Conservation (phyloP, 2,888 invertebrate species). For the Leptopilina myrica region DNA sequence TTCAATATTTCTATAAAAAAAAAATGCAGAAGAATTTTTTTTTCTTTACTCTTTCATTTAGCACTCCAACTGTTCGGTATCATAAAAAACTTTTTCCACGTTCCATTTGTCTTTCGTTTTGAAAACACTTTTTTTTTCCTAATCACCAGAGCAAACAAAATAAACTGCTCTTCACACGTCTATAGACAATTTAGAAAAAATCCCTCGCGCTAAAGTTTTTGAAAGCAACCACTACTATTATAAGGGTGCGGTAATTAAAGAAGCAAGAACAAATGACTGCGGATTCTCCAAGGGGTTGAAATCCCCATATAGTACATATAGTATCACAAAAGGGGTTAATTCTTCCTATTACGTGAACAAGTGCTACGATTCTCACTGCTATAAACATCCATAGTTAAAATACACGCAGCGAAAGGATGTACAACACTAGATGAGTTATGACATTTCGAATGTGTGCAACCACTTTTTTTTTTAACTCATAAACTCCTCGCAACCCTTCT, state of each 20-base stretch:
- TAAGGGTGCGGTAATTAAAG: conserved; percentile 46
- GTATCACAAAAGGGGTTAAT: conserved; percentile 46
- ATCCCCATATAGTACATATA: conserved; percentile 39
- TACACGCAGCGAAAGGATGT: conserved; percentile 1
- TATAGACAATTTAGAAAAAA: background rate
- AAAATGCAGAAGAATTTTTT: too few species aligned
- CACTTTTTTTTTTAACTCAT: conserved; percentile 29
- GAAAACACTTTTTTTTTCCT: too few species aligned
- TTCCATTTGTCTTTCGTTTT: too few species aligned
- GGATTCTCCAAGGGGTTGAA: conserved; percentile 42
- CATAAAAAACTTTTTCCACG: too few species aligned
- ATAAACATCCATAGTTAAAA: conserved; percentile 6
- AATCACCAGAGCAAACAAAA: too few species aligned
- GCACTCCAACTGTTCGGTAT: too few species aligned
- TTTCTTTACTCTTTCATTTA: background rate
- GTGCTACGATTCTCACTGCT: conserved; percentile 53
- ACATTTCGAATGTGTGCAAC: conserved; percentile 49
- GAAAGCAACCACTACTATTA: background rate
- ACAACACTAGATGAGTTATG: conserved; percentile 51
- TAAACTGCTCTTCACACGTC: background rate
- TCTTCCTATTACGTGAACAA: conserved; percentile 52
- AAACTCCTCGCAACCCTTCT: conserved; percentile 49
- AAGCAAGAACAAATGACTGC: conserved; percentile 47
- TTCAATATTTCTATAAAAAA: too few species aligned
- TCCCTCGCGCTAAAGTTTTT: background rate